Base-by-base conservation (phyloP, 2,113 vertebrate genomes). In the Cricetomys ansorgei region DNA sequence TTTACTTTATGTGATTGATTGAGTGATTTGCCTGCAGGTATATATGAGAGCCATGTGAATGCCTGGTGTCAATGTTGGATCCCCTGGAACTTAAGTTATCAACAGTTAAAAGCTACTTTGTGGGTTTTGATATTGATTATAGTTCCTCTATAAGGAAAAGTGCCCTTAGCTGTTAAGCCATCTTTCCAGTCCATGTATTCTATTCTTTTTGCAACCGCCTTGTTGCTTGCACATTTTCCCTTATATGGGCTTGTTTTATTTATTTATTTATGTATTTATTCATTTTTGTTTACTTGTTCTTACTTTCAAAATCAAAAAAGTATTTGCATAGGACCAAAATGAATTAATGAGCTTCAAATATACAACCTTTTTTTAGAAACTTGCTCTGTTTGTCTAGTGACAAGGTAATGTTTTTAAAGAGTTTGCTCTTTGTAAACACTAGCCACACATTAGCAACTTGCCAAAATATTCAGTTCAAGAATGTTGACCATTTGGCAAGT, bases 391-490 rank as follows among this genome's bases (percentile, higher is more conserved):
- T 92, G 21, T 11, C 19, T 81, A 45, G 7, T 15, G 23, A 81
- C 2, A 27, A 40, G 19, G 5, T 79, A 17, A 37, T 31, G 15
- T 79, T 53, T 53, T 34, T 19, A 50, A 34, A 53, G 16, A 10
- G 45, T 50, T 50, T 50, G 7, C 48, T 53, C 3, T 75, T 37
- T 50, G 4, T 69, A 91, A 88, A 67, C 12, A 29, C 43, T 65
- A 62, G 15, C 13, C 4, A 13, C 50, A 67, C 12, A 29, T 50
- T 65, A 62, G 15, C 13, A 5, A 13, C 50, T 80, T 76, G 48
- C 7, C 13, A 86, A 93, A 92, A 89, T 81, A 64, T 75, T 89
- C 79, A 92, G 67, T 87, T 95, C 55, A 92, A 79, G 31, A 89
- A 92, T 88, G 23, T 29, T 90, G 77, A 76, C 13, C 53, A 55